phyloP scores from a whole-genome alignment of 1,140 invertebrate species.

The Heliconius himera region DNA sequence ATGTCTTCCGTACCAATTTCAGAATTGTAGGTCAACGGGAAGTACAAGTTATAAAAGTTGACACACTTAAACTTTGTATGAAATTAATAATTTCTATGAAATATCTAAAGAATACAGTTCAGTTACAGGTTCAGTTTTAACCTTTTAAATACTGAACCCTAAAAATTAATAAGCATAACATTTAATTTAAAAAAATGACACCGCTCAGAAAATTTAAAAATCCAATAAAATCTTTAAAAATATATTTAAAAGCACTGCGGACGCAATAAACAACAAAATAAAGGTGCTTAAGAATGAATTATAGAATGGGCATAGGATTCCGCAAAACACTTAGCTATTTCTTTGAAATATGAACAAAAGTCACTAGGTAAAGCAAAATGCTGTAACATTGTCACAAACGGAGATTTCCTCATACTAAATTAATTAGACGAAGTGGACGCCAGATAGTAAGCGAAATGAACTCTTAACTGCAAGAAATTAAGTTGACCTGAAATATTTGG shows the following conservation, averaged over 20 bases:
- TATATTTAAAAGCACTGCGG: constrained; percentile 27
- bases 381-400: constrained; percentile 69
- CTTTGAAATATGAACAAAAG: constrained; percentile 55
- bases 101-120: too few relatives aligned
- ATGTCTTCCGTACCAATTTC: too few relatives aligned
- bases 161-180: too few relatives aligned
- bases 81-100: too few relatives aligned
- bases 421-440: constrained; percentile 59
- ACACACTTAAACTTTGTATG: too few relatives aligned
- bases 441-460: constrained; percentile 61
- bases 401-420: constrained; percentile 77
- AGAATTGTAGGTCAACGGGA: too few relatives aligned
- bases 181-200: background rate
- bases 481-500: constrained; percentile 74
- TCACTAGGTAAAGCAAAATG: constrained; percentile 55
- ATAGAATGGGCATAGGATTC: constrained; percentile 34
- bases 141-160: too few relatives aligned
- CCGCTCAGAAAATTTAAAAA: background rate
- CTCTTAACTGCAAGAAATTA: constrained; percentile 67
- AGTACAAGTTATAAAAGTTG: too few relatives aligned
- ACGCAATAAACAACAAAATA: constrained; percentile 30
- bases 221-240: constrained; percentile 6
- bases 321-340: constrained; percentile 39
- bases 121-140: too few relatives aligned
- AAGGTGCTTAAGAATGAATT: constrained; percentile 41